Percentiles rank a stretch among this genome's conserved stretches.
These are phyloP conservation scores for Labrus mixtus DNA, from an alignment of 2,113 vertebrate genomes.

Conservation along the genomic window DNA sequence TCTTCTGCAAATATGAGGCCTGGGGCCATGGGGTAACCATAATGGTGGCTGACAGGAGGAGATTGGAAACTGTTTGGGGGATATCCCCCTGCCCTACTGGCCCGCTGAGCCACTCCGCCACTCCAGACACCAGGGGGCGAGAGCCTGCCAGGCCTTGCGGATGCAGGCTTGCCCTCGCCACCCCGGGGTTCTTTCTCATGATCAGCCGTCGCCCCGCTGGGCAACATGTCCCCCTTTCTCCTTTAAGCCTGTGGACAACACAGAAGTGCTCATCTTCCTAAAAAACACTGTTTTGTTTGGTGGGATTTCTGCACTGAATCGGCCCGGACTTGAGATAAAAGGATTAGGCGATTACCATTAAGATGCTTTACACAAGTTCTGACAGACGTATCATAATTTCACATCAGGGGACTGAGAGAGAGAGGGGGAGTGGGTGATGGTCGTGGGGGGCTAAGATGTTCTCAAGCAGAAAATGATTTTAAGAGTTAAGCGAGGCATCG, in stretches of 20 bases:
- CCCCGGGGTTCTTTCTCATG: constrained; percentile 66
- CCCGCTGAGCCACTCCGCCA: constrained; percentile 60
- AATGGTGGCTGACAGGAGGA: constrained; percentile 70
- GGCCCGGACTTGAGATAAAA: constrained; percentile 78
- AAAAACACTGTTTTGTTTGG: constrained; percentile 78
- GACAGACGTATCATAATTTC: constrained; percentile 78
- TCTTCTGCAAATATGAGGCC: constrained; percentile 65
- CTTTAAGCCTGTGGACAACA: constrained; percentile 68
- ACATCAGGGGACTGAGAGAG: constrained; percentile 49
- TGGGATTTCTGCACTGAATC: constrained; percentile 75
- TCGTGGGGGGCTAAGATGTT: constrained; percentile 43
- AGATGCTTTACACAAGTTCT: constrained; percentile 72
- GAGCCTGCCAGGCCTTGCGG: constrained; percentile 54
- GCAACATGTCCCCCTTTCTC: constrained; percentile 76
- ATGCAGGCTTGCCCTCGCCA: constrained; percentile 47
- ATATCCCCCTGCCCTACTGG: constrained; percentile 45
- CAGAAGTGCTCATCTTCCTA: constrained; percentile 67
- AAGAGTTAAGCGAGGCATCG: constrained; percentile 68
- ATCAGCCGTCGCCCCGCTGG: constrained; percentile 63
- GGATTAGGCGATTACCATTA: constrained; percentile 82
- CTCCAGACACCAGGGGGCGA: constrained; percentile 69
- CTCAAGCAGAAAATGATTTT: constrained; percentile 75
- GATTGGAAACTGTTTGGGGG: constrained; percentile 68
- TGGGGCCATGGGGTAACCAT: constrained; percentile 50
- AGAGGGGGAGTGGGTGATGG: not conserved